These are phyloP conservation scores for Psilopsiagon aurifrons DNA, from an alignment of 2,113 vertebrate species.

Conservation along the genomic window DNA sequence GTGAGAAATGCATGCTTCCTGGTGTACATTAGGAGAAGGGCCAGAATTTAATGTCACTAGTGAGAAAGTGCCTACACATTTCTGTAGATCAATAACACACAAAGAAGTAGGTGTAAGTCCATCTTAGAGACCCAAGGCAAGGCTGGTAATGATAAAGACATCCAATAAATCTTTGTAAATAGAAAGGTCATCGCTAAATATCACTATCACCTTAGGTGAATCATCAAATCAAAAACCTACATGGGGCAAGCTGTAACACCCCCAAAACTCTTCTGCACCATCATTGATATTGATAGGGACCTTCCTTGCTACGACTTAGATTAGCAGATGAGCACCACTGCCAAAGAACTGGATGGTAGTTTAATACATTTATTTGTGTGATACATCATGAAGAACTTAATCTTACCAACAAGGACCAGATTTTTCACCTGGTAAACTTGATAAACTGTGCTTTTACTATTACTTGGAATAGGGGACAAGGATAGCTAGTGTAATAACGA, in stretches of 20 bases:
- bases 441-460: background rate
- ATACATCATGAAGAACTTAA: background rate
- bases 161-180: background rate
- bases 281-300: background rate
- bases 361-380: background rate
- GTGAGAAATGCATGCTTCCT: slow-evolving; percentile 9
- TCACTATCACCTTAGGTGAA: background rate
- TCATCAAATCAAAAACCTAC: background rate
- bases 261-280: background rate
- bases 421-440: background rate
- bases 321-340: background rate
- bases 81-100: background rate
- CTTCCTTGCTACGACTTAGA: background rate
- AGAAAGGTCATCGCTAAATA: background rate
- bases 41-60: background rate
- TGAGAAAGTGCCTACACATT: slow-evolving; percentile 4
- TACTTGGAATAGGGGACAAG: background rate
- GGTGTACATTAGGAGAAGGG: slow-evolving; percentile 4
- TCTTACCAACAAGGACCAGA: background rate
- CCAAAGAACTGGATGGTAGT: background rate
- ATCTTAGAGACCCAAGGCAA: background rate
- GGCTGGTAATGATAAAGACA: background rate
- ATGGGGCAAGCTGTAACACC: background rate
- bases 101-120: background rate
- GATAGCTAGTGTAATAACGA: background rate